A percentile compares a stretch with the other conserved stretches of the same genome.
phyloP scores from a whole-genome alignment of 2,888 invertebrate species.

The Apantesis nais region DNA sequence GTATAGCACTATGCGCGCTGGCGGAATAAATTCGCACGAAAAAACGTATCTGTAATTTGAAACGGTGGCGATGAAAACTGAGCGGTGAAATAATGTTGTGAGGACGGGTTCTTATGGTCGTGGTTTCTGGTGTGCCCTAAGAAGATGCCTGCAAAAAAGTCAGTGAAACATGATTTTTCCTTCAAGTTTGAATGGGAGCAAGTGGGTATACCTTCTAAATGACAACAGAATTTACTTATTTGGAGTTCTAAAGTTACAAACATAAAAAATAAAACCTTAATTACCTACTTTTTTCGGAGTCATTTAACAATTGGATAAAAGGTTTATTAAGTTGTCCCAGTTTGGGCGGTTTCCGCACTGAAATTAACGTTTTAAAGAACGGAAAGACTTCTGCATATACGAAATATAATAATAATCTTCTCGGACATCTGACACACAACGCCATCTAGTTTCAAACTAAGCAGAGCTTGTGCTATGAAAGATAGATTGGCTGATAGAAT shows the following conservation, averaged over 20 bases:
- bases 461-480: too few relatives aligned
- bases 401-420: too few relatives aligned
- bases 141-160: neutral
- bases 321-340: neutral
- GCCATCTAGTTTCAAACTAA: too few relatives aligned
- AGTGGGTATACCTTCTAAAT: neutral
- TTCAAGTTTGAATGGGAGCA: neutral
- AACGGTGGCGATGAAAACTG: too few relatives aligned
- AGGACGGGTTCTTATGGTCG: too few relatives aligned
- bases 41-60: too few relatives aligned
- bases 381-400: neutral
- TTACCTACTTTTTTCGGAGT: neutral
- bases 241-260: neutral
- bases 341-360: neutral
- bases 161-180: neutral
- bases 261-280: neutral
- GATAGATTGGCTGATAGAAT: too few relatives aligned
- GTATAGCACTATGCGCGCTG: too few relatives aligned
- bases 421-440: too few relatives aligned
- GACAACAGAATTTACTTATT: neutral
- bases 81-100: too few relatives aligned
- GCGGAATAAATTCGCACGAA: too few relatives aligned
- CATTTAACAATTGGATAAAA: neutral
- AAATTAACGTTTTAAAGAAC: neutral
- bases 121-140: neutral